Conservation (phyloP, 2,113 vertebrate genomes). For the Patagioenas fasciata region DNA sequence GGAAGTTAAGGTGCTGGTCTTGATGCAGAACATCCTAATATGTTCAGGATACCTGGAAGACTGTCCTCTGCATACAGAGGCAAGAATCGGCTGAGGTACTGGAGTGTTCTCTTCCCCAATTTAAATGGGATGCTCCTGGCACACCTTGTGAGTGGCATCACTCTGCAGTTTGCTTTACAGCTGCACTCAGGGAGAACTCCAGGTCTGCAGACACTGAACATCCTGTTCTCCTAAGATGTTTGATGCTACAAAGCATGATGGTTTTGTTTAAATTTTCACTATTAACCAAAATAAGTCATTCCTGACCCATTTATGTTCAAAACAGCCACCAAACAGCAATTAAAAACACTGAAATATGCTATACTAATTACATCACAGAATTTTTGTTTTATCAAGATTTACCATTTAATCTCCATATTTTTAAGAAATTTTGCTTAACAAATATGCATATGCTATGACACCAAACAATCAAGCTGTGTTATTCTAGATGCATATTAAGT, state of each 20-base stretch:
- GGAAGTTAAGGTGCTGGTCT: not conserved
- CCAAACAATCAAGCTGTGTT: not conserved
- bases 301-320: too few relatives aligned
- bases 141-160: not conserved
- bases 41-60: not conserved
- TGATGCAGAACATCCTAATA: not conserved
- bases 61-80: fast-evolving
- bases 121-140: not conserved
- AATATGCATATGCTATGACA: fast-evolving
- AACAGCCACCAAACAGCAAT: not conserved
- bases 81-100: not conserved
- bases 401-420: not conserved
- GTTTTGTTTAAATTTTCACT: not conserved
- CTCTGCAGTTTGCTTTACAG: not conserved
- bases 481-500: not conserved
- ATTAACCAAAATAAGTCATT: too few relatives aligned
- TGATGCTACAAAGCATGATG: not conserved
- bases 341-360: not conserved
- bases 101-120: not conserved
- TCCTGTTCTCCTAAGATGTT: not conserved
- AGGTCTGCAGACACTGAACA: not conserved
- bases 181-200: not conserved
- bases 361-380: not conserved
- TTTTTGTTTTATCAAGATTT: not conserved
- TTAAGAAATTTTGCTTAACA: not conserved